phyloP scores from a whole-genome alignment of 1,140 invertebrate species.

The Hylaeus anthracinus region DNA sequence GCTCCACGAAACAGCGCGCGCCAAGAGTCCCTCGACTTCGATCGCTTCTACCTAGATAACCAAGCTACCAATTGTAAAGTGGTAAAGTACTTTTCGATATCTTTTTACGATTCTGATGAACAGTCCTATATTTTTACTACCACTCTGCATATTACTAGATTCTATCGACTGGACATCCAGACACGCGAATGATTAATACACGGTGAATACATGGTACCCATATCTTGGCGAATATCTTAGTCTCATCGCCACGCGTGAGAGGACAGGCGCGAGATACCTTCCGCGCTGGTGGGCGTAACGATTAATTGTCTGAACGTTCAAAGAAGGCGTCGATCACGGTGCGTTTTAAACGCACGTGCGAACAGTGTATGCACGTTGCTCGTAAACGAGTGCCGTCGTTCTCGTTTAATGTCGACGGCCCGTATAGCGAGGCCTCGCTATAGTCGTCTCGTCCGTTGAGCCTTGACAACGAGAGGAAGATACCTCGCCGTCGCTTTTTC shows the following conservation, averaged over 20 bases:
- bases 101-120: no score
- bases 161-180: not conserved
- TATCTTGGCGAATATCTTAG: not conserved
- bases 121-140: no score
- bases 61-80: no score
- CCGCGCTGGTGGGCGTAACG: slow-evolving; percentile 1
- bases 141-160: no score
- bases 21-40: no score
- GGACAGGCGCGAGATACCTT: slow-evolving; percentile 3
- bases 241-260: not conserved
- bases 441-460: not conserved
- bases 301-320: slow-evolving; percentile 49
- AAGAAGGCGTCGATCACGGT: slow-evolving; percentile 18
- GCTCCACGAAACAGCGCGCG: no score
- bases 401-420: not conserved
- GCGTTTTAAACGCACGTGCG: not conserved
- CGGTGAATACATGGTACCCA: not conserved
- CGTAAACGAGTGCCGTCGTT: not conserved
- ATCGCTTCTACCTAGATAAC: no score
- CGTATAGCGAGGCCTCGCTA: not conserved
- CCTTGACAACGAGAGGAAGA: not conserved
- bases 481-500: not conserved
- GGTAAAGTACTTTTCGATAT: no score
- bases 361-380: not conserved
- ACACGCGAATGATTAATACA: not conserved